These are phyloP conservation scores for Neuroscelio doddi DNA, from an alignment of 2,888 invertebrate genomes.

Conservation along the genomic window DNA sequence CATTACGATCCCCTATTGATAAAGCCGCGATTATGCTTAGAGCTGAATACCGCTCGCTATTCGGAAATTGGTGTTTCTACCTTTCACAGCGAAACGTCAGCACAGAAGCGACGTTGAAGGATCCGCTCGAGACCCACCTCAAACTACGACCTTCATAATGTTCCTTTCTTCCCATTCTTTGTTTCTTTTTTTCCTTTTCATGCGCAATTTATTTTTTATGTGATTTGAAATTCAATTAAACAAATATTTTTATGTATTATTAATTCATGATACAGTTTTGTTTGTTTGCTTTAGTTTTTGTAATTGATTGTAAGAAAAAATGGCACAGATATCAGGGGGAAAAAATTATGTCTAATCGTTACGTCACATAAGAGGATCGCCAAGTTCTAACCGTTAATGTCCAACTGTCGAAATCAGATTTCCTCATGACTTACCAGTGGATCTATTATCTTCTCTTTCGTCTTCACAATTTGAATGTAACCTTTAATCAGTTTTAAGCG, in stretches of 20 bases:
- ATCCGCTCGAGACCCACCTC: constrained; percentile 41
- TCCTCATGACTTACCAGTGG: constrained; percentile 25
- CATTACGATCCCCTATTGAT: constrained; percentile 71
- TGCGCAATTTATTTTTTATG: too few relatives aligned
- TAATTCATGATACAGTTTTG: too few relatives aligned
- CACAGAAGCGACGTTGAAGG: constrained; percentile 55
- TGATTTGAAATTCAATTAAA: too few relatives aligned
- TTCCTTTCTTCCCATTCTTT: constrained; percentile 9
- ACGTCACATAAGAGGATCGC: too few relatives aligned
- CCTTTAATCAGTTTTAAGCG: constrained; percentile 8
- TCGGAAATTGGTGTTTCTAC: constrained; percentile 69
- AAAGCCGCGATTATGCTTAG: constrained; percentile 66
- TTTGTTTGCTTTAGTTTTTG: too few relatives aligned
- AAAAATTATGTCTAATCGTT: too few relatives aligned
- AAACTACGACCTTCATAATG: constrained; percentile 25
- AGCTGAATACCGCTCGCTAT: constrained; percentile 59
- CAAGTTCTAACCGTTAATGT: too few relatives aligned
- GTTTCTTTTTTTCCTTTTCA: constrained; percentile 2
- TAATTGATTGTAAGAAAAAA: too few relatives aligned
- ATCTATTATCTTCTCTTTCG: constrained; percentile 41
- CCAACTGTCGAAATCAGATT: constrained; percentile 57
- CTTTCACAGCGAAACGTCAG: constrained; percentile 61
- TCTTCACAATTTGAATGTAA: too few relatives aligned
- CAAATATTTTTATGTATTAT: too few relatives aligned
- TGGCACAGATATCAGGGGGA: too few relatives aligned